Evolutionary conservation across 1,140 invertebrate species (phyloP).

Genomic region (Drosophila sturtevanti): DNA sequence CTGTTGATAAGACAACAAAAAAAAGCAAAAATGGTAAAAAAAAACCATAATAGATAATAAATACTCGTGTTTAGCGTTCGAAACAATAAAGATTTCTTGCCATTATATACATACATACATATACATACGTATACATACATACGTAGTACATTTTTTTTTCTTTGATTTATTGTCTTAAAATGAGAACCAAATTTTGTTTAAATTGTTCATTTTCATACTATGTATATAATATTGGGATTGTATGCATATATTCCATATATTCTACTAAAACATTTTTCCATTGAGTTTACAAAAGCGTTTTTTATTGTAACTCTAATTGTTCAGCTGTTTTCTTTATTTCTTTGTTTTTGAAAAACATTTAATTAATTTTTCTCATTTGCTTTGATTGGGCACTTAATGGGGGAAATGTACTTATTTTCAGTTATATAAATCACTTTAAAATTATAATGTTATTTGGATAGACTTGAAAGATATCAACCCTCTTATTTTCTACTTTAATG

Average conservation of each 20-base stretch:
- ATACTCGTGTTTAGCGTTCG: conserved; percentile 20
- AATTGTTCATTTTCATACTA: neutral
- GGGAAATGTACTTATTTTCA: too few species aligned
- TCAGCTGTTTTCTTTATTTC: too few species aligned
- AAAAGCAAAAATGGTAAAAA: conserved; percentile 3
- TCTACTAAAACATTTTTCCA: neutral
- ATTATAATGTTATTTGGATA: too few species aligned
- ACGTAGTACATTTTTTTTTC: neutral
- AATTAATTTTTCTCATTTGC: too few species aligned
- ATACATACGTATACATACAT: neutral
- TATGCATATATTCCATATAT: neutral
- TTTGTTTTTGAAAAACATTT: too few species aligned
- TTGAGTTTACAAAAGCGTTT: too few species aligned
- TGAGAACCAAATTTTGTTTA: neutral
- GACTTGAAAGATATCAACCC: too few species aligned
- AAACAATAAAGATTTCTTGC: conserved; percentile 15
- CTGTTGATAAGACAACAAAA: conserved; percentile 58
- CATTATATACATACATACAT: neutral
- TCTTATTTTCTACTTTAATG: neutral
- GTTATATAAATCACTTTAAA: too few species aligned
- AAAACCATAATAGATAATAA: conserved; percentile 23
- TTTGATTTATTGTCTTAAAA: neutral
- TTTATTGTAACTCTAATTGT: too few species aligned
- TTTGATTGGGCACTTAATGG: too few species aligned
- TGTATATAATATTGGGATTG: neutral